These are phyloP conservation scores for Hirudinaria manillensis DNA, from an alignment of 2,888 invertebrate species.

Conservation along the genomic window DNA sequence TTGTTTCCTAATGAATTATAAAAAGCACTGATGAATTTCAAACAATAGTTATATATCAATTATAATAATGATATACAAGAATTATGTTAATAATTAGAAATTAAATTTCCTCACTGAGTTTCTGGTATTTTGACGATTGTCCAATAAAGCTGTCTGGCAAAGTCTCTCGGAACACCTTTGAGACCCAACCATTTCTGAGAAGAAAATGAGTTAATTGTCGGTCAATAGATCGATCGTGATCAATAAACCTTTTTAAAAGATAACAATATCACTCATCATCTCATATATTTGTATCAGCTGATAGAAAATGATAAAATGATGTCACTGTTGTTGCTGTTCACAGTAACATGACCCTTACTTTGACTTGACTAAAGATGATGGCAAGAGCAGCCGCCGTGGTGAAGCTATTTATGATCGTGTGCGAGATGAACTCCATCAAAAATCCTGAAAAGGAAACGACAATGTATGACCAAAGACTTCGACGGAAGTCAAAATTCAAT, in stretches of 20 bases:
- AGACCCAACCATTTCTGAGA: slow-evolving; percentile 40
- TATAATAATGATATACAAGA: no score
- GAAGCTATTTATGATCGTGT: slow-evolving; percentile 53
- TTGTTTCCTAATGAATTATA: no score
- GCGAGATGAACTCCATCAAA: slow-evolving; percentile 52
- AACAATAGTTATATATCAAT: no score
- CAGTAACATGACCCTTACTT: slow-evolving; percentile 19
- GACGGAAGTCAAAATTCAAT: no score
- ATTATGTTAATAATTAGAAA: no score
- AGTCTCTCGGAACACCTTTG: slow-evolving; percentile 35
- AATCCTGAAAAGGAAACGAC: slow-evolving; percentile 49
- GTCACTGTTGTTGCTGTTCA: not conserved
- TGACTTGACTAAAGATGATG: slow-evolving; percentile 43
- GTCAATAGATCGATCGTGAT: no score
- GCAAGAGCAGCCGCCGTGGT: slow-evolving; percentile 54
- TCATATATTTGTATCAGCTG: no score
- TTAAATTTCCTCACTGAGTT: slow-evolving; percentile 40
- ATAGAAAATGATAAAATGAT: not conserved
- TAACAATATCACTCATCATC: no score
- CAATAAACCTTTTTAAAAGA: no score
- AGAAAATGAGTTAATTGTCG: not conserved
- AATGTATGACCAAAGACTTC: no score
- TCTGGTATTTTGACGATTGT: slow-evolving; percentile 37
- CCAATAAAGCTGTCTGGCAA: slow-evolving; percentile 36
- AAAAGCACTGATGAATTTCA: no score